These are phyloP conservation scores for Meteorus colon DNA, from an alignment of 2,888 invertebrate genomes.

Conservation along the genomic window DNA sequence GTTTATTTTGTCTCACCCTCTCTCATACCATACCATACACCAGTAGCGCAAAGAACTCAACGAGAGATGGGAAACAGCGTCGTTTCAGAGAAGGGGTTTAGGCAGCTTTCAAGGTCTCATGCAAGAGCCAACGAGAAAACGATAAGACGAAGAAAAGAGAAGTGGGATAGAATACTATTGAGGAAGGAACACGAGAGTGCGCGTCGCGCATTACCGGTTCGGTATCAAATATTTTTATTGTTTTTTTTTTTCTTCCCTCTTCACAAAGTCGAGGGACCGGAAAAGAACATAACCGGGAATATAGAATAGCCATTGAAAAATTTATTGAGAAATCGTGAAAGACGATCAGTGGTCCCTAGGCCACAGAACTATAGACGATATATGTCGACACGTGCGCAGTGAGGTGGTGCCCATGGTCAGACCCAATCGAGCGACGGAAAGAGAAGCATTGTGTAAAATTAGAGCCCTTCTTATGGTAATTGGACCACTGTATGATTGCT, in stretches of 20 bases:
- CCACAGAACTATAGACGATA: constrained; percentile 29
- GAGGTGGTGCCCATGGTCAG: constrained; percentile 29
- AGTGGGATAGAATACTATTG: not conserved
- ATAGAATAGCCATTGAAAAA: constrained; percentile 56
- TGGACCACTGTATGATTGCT: constrained; percentile 69
- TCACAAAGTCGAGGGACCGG: constrained; percentile 15
- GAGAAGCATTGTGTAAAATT: constrained; percentile 67
- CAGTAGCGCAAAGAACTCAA: constrained; percentile 3
- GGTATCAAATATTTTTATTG: constrained; percentile 3
- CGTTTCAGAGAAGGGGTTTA: constrained; percentile 16
- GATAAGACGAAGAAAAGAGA: not conserved
- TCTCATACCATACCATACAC: not conserved
- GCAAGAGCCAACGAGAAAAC: not conserved
- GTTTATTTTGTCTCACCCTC: constrained; percentile 6
- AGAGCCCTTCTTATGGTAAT: constrained; percentile 72
- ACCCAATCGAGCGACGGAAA: constrained; percentile 44
- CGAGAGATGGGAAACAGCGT: not conserved
- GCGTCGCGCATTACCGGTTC: constrained; percentile 4
- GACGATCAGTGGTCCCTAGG: constrained; percentile 55
- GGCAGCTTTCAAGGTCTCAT: constrained; percentile 18
- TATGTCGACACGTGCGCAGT: constrained; percentile 23
- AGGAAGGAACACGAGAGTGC: constrained; percentile 13
- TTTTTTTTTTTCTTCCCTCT: constrained; percentile 11
- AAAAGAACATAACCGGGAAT: constrained; percentile 34
- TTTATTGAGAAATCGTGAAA: constrained; percentile 65